Percentiles rank a stretch among this genome's conserved stretches.
phyloP scores from a whole-genome alignment of 2,797 vertebrate species.

The Crenichthys baileyi region DNA sequence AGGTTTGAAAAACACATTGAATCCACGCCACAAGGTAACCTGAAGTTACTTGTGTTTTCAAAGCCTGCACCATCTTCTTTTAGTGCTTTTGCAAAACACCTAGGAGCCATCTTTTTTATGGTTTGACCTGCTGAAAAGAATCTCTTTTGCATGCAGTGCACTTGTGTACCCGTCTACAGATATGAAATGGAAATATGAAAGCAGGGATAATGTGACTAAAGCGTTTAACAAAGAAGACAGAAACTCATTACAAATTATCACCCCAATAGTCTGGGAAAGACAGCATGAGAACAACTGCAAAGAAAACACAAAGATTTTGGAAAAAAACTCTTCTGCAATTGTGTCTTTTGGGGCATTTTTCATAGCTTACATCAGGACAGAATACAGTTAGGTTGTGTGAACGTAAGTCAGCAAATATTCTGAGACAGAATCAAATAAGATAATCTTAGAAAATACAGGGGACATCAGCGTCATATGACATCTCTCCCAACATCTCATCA shows the following conservation, averaged over 20 bases:
- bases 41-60: neutral
- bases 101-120: no score
- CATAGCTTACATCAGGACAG: neutral
- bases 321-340: conserved; percentile 6
- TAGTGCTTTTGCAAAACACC: neutral
- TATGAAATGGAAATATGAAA: neutral
- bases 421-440: neutral
- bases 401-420: neutral
- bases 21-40: neutral
- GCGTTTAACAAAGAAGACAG: neutral
- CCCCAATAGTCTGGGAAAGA: neutral
- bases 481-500: neutral
- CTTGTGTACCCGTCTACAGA: neutral
- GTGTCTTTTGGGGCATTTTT: neutral
- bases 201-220: conserved; percentile 3
- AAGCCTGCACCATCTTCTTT: conserved; percentile 2
- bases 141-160: neutral
- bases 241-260: neutral
- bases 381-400: neutral
- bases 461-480: neutral
- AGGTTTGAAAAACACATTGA: conserved; percentile 1
- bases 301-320: conserved; percentile 3
- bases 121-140: conserved; percentile 3
- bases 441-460: neutral
- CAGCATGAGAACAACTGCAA: neutral